Percentiles rank a stretch among this genome's conserved stretches.
These are phyloP conservation scores for Cataglyphis rosenhaueri DNA, from an alignment of 2,888 invertebrate species.

Conservation along the genomic window DNA sequence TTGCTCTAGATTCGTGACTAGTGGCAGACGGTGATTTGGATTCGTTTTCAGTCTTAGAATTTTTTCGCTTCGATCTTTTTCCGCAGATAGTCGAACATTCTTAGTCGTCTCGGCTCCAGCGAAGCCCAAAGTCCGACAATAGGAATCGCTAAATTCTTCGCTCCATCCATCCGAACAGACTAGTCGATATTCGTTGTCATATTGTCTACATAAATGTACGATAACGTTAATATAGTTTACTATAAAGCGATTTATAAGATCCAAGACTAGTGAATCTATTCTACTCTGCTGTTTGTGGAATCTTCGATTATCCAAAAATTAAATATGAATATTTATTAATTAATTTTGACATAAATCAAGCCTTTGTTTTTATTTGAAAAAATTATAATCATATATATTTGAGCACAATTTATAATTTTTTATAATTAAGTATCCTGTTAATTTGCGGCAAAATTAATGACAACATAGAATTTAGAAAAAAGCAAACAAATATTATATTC, in stretches of 20 bases:
- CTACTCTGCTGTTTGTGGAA: background rate
- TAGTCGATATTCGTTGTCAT: slow-evolving; percentile 82
- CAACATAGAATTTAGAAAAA: background rate
- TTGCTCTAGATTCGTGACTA: slow-evolving; percentile 86
- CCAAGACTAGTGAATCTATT: background rate
- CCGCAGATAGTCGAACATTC: slow-evolving; percentile 85
- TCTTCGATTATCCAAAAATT: background rate
- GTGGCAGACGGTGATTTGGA: slow-evolving; percentile 76
- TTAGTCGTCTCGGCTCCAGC: slow-evolving; percentile 84
- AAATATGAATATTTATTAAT: slow-evolving; percentile 9
- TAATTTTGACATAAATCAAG: background rate
- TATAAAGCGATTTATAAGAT: background rate
- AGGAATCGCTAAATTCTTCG: slow-evolving; percentile 86
- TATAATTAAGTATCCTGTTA: slow-evolving; percentile 6
- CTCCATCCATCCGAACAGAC: slow-evolving; percentile 88
- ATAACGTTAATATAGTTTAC: background rate
- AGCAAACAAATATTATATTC: background rate
- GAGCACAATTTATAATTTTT: background rate
- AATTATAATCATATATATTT: background rate
- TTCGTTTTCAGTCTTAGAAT: slow-evolving; percentile 82
- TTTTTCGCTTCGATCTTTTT: slow-evolving; percentile 84
- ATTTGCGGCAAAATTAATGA: background rate
- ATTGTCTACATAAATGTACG: slow-evolving; percentile 72
- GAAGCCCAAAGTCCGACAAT: slow-evolving; percentile 87
- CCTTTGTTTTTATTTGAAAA: background rate